phyloP scores from a whole-genome alignment of 2,113 vertebrate species.

The Hemiscyllium ocellatum region DNA sequence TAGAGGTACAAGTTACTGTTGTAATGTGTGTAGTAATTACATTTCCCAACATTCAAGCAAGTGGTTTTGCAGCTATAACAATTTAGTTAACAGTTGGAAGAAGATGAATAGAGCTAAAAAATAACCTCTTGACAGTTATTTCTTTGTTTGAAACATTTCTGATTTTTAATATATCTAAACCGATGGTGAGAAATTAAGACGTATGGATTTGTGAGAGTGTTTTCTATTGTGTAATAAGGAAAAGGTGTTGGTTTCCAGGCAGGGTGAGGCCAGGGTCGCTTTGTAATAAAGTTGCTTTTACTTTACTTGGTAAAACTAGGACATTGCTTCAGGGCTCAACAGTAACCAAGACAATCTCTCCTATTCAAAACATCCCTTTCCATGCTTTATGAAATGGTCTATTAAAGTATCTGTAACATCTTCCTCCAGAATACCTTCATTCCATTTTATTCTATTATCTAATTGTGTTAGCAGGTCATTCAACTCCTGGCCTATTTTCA shows the following conservation, averaged over 20 bases:
- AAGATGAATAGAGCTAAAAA: background rate
- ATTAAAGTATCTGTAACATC: background rate
- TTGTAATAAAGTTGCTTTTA: slow-evolving; percentile 6
- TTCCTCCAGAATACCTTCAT: background rate
- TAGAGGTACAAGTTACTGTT: background rate
- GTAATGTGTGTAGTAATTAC: background rate
- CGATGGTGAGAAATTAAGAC: background rate
- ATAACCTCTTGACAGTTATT: background rate
- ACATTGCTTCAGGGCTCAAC: background rate
- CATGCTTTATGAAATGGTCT: background rate
- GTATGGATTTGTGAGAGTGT: background rate
- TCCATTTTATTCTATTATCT: background rate
- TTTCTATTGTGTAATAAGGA: background rate
- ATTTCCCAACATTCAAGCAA: background rate
- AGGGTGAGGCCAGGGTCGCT: background rate
- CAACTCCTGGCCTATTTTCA: background rate
- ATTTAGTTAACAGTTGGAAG: background rate
- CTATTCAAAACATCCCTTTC: background rate
- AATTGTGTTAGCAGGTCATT: background rate
- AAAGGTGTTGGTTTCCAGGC: background rate
- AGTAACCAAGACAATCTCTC: background rate
- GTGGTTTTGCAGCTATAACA: background rate
- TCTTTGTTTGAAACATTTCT: background rate
- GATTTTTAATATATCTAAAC: background rate
- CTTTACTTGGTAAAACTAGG: background rate